A percentile compares a stretch with the other conserved stretches of the same genome.
Evolutionary conservation across 2,797 vertebrate genomes (phyloP).

Genomic region (Chanos chanos): DNA sequence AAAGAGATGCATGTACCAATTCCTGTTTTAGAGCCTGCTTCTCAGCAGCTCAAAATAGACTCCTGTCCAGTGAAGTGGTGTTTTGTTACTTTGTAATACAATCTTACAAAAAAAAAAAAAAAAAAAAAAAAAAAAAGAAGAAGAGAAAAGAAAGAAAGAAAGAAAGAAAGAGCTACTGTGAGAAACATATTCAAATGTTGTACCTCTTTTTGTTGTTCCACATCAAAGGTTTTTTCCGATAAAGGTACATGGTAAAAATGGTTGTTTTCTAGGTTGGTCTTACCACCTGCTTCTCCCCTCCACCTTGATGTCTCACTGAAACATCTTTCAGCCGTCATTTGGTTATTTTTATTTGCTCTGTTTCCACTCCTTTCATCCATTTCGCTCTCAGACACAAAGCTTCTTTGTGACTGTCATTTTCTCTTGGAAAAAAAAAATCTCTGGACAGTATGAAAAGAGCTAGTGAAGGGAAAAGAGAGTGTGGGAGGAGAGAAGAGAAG

Average conservation of each 20-base stretch:
- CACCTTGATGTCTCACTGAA: conserved; percentile 54
- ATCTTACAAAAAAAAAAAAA: no score
- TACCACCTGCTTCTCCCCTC: conserved; percentile 41
- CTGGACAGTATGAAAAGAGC: conserved; percentile 55
- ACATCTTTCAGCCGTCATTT: conserved; percentile 50
- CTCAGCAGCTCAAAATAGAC: conserved; percentile 37
- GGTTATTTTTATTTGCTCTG: conserved; percentile 64
- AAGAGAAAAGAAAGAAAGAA: no score
- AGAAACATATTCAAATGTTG: conserved; percentile 30
- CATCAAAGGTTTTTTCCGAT: conserved; percentile 32
- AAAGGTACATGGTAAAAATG: conserved; percentile 40
- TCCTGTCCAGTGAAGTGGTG: conserved; percentile 9
- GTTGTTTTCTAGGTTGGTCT: conserved; percentile 50
- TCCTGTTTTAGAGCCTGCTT: conserved; percentile 14
- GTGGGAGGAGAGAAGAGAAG: conserved; percentile 33
- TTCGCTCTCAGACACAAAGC: conserved; percentile 57
- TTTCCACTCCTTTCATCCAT: conserved; percentile 59
- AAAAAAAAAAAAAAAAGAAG: no score
- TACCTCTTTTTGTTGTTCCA: conserved; percentile 24
- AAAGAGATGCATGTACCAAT: conserved; percentile 21
- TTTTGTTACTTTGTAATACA: conserved; percentile 18
- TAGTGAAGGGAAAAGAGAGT: conserved; percentile 41
- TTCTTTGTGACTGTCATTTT: conserved; percentile 54
- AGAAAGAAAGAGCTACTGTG: neutral
- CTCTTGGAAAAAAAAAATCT: conserved; percentile 47